Base-by-base conservation (phyloP, 2,888 invertebrate species). In the Leucoma salicis region DNA sequence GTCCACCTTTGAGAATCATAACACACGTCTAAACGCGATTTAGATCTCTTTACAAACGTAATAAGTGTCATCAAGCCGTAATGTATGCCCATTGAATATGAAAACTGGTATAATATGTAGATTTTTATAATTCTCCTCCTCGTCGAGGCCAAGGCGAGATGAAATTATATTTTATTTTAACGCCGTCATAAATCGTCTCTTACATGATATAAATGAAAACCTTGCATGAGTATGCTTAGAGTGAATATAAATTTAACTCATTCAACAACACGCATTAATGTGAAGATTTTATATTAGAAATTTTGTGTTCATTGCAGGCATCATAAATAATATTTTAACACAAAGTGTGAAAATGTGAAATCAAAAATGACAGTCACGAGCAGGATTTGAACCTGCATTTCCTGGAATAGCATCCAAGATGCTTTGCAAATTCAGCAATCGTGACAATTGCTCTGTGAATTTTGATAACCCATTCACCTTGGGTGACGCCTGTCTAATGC, bases 91-190 rank as follows among this genome's bases (percentile, higher is more conserved):
- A 64, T 63, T 66, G 72, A 73, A 71, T 73, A 74, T 69, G 69
- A 75, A 62, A 63, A 64, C 66, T 55, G 59, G 63, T 70, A 70
- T 71, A 59, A 69, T 67, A 82, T 78, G 81, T 78, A 83, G 78
- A 82, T 81, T 79, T 78, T 82, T 82, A 74, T 82, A 83, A 85
- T 83, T 82, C 76, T 60, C 62, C 69, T 61, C 58, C 67, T 59
- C 59, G 54, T 59, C 59, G 60, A 66, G 67, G 70, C 70, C 63
- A 70, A 66, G 63, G 58, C 51, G 57, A 70, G 70, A 78, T 77
- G 79, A 82, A 83, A 87, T 80, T 84, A 80, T 86, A 83, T 86
- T 85, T 83, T 83, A 82, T 80, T 84, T 82, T 78, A 82, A 80
- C 76, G 70, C 65, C 57, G 59, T 66, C 81, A 78, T 88, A 87